Conservation (phyloP, 2,113 vertebrate species). For the Regulus satrapa region DNA sequence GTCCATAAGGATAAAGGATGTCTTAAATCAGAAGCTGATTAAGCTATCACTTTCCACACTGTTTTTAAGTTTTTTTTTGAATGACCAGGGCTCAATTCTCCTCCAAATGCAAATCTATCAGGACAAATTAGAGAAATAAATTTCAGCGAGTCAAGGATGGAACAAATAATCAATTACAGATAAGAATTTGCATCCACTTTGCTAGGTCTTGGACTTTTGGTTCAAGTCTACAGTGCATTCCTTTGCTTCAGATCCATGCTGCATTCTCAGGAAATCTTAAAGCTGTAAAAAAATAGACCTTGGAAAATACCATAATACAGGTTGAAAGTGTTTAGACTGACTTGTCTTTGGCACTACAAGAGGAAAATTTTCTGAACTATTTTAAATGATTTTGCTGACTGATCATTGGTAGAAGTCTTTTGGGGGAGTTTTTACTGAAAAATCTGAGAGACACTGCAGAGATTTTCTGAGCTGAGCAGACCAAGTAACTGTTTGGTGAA, state of each 20-base stretch:
- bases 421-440: not conserved
- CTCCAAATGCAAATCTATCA: not conserved
- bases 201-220: not conserved
- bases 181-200: not conserved
- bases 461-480: not conserved
- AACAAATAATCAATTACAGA: not conserved
- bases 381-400: not conserved
- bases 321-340: not conserved
- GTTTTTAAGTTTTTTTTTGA: not conserved
- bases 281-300: not conserved
- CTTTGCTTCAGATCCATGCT: not conserved
- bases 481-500: accelerated
- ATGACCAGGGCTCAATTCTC: not conserved
- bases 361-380: not conserved
- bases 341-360: not conserved
- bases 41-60: not conserved
- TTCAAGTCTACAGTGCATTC: not conserved
- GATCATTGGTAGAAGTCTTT: not conserved
- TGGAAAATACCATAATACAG: not conserved
- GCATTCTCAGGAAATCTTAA: not conserved
- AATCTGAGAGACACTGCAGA: not conserved
- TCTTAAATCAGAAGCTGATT: not conserved
- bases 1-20: not conserved
- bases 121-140: not conserved
- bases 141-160: not conserved